Percentiles rank a stretch among this genome's conserved stretches.
Evolutionary conservation across 2,113 vertebrate genomes (phyloP).

Genomic region (Mixornis gularis): DNA sequence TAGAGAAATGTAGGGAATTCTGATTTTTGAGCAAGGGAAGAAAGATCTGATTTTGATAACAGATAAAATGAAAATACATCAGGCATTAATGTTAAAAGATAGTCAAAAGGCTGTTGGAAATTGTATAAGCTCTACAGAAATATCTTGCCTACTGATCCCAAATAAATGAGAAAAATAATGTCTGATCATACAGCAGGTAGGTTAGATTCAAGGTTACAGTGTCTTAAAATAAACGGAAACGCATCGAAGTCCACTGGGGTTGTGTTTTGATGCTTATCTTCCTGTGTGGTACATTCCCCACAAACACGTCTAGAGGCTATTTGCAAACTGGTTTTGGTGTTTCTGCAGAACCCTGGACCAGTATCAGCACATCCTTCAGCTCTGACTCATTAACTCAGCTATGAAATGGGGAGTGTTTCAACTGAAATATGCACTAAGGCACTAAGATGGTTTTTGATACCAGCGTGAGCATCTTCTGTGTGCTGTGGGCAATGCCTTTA

Average conservation of each 20-base stretch:
- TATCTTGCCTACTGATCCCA: not conserved
- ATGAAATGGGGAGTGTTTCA: not conserved
- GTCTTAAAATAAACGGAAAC: not conserved
- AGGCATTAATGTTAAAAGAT: not conserved
- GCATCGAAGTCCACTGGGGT: not conserved
- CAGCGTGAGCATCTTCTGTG: not conserved
- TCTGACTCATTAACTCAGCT: not conserved
- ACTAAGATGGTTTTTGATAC: not conserved
- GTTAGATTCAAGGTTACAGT: not conserved
- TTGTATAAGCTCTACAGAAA: not conserved
- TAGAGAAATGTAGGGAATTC: not conserved
- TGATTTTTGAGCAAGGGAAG: not conserved
- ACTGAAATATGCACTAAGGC: not conserved
- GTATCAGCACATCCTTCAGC: not conserved
- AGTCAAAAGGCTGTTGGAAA: not conserved
- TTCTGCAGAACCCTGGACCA: not conserved
- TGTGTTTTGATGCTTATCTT: not conserved
- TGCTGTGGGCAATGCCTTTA: not conserved
- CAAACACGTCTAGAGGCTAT: fast-evolving
- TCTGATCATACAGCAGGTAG: not conserved
- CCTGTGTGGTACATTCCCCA: not conserved
- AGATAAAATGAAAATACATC: not conserved
- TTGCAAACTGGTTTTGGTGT: not conserved
- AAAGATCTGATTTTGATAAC: not conserved
- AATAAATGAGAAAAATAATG: not conserved